phyloP scores from a whole-genome alignment of 2,797 vertebrate genomes.

The Borostomias antarcticus region DNA sequence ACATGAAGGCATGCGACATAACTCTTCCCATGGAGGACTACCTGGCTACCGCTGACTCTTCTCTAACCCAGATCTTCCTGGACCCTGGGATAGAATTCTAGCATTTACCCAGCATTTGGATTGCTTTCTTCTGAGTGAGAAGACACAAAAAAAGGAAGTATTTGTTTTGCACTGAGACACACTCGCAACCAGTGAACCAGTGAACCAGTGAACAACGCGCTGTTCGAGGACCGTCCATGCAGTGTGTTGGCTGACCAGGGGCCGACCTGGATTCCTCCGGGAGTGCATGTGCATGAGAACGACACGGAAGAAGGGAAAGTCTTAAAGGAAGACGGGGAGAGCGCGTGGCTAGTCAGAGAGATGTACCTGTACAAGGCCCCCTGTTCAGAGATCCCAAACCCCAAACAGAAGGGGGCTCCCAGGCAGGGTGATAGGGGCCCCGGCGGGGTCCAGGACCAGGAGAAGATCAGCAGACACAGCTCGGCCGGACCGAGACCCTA shows the following conservation, averaged over 20 bases:
- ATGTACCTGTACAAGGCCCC: constrained; percentile 91
- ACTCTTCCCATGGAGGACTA: not conserved
- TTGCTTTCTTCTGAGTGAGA: not conserved
- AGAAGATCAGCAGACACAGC: constrained; percentile 28
- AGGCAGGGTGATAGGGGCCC: constrained; percentile 60
- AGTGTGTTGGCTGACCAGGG: not conserved
- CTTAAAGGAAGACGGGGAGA: not conserved
- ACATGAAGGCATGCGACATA: not conserved
- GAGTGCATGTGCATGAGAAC: not conserved
- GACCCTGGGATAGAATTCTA: not conserved
- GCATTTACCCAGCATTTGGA: not conserved
- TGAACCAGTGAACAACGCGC: not conserved
- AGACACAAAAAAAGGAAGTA: too few species aligned
- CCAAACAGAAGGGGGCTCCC: constrained; percentile 72
- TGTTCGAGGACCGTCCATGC: not conserved
- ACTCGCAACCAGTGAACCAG: not conserved
- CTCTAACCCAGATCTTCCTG: not conserved
- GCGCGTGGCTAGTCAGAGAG: not conserved
- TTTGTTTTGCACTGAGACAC: too few species aligned
- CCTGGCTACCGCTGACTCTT: not conserved
- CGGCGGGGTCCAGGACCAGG: not conserved
- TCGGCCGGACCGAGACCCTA: constrained; percentile 42
- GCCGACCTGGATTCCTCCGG: not conserved
- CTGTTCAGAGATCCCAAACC: constrained; percentile 82
- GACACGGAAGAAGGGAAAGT: constrained; percentile 1